These are phyloP conservation scores for Andrena bucephala DNA, from an alignment of 2,888 invertebrate species.

Conservation along the genomic window DNA sequence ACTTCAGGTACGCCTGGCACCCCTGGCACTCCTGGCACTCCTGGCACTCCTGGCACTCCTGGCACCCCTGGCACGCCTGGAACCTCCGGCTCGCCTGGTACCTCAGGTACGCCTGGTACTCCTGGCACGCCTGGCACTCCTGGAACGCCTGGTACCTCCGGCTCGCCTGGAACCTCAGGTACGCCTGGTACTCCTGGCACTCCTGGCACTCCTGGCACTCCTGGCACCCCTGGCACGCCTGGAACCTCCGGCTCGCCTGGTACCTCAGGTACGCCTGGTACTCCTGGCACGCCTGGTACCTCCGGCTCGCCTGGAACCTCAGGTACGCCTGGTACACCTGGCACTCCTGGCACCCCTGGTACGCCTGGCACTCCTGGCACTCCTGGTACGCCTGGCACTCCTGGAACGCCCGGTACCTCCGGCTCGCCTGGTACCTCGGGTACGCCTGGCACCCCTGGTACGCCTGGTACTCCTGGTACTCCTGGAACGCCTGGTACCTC, in stretches of 20 bases:
- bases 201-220: constrained; percentile 65
- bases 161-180: constrained; percentile 59
- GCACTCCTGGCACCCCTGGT: constrained; percentile 42
- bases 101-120: constrained; percentile 63
- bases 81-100: constrained; percentile 49
- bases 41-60: constrained; percentile 49
- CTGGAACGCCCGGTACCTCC: constrained; percentile 43
- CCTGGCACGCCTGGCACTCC: constrained; percentile 65
- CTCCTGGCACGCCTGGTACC: constrained; percentile 61
- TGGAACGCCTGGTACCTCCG: constrained; percentile 36
- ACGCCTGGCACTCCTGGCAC: constrained; percentile 45
- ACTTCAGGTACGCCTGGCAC: constrained; percentile 54
- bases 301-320: constrained; percentile 55
- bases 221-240: constrained; percentile 55
- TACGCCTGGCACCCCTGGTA: constrained; percentile 29
- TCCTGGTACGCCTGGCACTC: constrained; percentile 41
- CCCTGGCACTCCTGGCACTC: constrained; percentile 45
- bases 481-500: constrained; percentile 6
- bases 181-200: constrained; percentile 66
- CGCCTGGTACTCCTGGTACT: constrained; percentile 4
- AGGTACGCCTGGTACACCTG: constrained; percentile 56
- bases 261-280: constrained; percentile 50
- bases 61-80: constrained; percentile 60
- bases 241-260: constrained; percentile 53
- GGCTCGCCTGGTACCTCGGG: constrained; percentile 38